Evolutionary conservation across 1,140 invertebrate genomes (phyloP).

Genomic region (Trachymyrmex cornetzi): DNA sequence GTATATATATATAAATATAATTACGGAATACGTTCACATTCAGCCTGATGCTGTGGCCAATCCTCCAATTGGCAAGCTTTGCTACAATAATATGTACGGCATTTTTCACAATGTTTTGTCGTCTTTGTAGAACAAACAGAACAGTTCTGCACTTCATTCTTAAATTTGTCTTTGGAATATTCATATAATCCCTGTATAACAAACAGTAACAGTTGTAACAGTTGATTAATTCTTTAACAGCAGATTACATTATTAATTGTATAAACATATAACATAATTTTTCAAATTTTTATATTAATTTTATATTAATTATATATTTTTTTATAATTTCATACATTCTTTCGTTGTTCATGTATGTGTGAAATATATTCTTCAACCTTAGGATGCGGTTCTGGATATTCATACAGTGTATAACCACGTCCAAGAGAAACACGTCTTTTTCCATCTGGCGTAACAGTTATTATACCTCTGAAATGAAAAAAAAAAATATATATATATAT

Average conservation of each 20-base stretch:
- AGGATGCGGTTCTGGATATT: conserved; percentile 75
- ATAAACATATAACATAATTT: conserved; percentile 32
- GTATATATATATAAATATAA: conserved; percentile 49
- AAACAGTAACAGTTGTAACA: conserved; percentile 56
- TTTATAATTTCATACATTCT: conserved; percentile 60
- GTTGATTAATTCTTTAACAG: too few species aligned
- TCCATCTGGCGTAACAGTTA: conserved; percentile 76
- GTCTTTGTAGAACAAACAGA: conserved; percentile 72
- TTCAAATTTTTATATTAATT: neutral
- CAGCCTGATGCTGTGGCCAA: conserved; percentile 79
- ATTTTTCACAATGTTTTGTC: conserved; percentile 76
- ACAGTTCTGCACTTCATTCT: conserved; percentile 74
- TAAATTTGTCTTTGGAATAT: conserved; percentile 68
- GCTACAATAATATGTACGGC: conserved; percentile 80
- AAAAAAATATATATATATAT: too few species aligned
- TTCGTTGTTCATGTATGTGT: conserved; percentile 77
- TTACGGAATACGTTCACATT: conserved; percentile 80
- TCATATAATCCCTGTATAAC: conserved; percentile 76
- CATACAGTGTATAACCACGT: conserved; percentile 80
- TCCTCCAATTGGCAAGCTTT: conserved; percentile 77
- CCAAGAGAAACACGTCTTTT: conserved; percentile 80
- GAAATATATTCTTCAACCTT: conserved; percentile 66
- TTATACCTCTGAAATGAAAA: conserved; percentile 74
- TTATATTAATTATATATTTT: neutral
- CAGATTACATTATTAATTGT: too few species aligned